Evolutionary conservation across 2,113 vertebrate genomes (phyloP), one percentile per base, ranked within the genome.

Genomic region (Columba livia): DNA sequence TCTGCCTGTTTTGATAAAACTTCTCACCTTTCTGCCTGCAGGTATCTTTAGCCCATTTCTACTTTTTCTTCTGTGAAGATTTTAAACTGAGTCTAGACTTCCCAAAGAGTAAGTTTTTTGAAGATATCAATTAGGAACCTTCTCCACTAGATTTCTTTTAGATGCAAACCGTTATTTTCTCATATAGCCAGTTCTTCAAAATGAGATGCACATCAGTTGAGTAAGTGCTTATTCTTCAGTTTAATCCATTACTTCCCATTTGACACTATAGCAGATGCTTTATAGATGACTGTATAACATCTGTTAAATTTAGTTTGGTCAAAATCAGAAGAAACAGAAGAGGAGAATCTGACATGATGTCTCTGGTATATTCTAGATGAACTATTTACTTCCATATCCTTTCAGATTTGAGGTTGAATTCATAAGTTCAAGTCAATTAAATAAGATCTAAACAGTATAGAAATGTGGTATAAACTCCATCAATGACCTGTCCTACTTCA

Each of bases 341-440:
- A 64, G 16, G 21, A 23, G 11, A 72, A 65, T 60, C 19, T 57
- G 26, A 32, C 5, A 31, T 53, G 4, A 12, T 11, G 4, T 28
- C 2, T 56, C 12, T 21, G 5, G 8, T 40, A 32, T 70, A 51
- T 38, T 77, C 0, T 0, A 50, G 80, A 78, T 77, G 15, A 48
- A 65, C 6, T 5, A 56, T 65, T 84, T 78, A 66, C 2, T 84
- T 89, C 8, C 5, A 25, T 28, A 57, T 24, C 12, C 19, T 64
- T 65, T 66, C 61, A 51, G 11, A 85, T 70, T 65, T 90, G 14
- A 56, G 11, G 2, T 47, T 73, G 18, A 61, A 83, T 67, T 36
- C 75, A 7, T 24, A 48, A 40, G 6, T 25, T 77, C 40, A 56
- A 56, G 34, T 3, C 23, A 29, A 56, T 15, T 5, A 5, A 77